Base-by-base conservation (phyloP, 2,888 invertebrate genomes). In the Cerceris ruficornis region DNA sequence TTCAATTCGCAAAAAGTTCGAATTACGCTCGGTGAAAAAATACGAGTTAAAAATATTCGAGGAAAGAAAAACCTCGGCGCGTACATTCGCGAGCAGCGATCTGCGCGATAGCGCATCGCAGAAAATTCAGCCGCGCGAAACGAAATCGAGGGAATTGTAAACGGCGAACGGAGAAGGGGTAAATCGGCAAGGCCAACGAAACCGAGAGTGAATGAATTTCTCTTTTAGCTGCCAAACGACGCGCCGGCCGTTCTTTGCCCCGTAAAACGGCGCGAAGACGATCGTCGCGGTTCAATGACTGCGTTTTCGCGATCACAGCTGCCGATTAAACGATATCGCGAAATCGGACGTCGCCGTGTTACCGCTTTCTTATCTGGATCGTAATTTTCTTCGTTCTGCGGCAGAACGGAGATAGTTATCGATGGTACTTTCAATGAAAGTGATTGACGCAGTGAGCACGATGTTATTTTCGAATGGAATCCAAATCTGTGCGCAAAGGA, bases 121-220 rank as follows among this genome's bases (percentile, higher is more conserved):
- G 43, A 14, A 39, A 11, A 5, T 42, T 41, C 9, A 42, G 13
- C 13, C 57, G 49, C 50, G 55, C 46, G 57, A 52, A 59, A 52
- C 14, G 28, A 55, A 15, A 8, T 43, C 28, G 57, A 28, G 57
- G 61, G 65, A 49, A 67, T 59, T 28, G 61, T 61, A 42, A 49
- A 58, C n/a, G 58, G 43, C 28, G 28, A 28, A 28, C 28, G 28
- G 28, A 28, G 75, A 57, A 76, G 46, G 57, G 58, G 43, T 58
- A 73, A 70, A 60, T 41, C 68, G 62, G 65, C 67, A 68, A 78
- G 77, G 71, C 41, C 74, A 75, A 70, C 49, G 82, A 76, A 75
- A 85, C 50, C 49, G 60, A 75, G 79, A 84, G 76, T 76, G 49
- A 75, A 72, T 67, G 70, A 50, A 69, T 70, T 75, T 81, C 57